Conservation (phyloP, 2,888 invertebrate species). For the Lottia scabra region DNA sequence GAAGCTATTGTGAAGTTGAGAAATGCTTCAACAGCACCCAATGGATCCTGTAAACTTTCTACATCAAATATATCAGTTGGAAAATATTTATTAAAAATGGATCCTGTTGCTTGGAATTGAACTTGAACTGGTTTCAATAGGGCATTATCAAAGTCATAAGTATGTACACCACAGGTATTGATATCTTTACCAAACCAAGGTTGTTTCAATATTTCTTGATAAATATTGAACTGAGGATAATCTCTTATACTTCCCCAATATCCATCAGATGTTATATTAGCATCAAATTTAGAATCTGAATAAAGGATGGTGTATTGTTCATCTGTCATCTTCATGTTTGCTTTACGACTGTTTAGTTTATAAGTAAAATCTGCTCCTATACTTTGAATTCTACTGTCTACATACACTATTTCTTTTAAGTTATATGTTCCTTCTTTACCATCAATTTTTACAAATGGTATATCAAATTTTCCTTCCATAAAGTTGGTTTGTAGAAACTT, state of each 20-base stretch:
- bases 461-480: conserved; percentile 5
- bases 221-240: background rate
- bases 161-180: background rate
- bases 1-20: background rate
- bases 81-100: background rate
- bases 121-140: background rate
- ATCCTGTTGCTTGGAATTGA: background rate
- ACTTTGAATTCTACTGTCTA: conserved; percentile 1
- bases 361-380: background rate
- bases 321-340: background rate
- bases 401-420: background rate
- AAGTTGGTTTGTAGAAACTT: conserved; percentile 10
- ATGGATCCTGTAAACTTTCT: background rate
- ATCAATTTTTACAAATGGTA: background rate
- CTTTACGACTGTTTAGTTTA: background rate
- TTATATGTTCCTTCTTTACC: background rate
- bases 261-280: background rate
- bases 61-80: background rate
- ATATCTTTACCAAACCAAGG: background rate
- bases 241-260: background rate
- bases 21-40: background rate
- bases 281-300: background rate
- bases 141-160: background rate
- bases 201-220: background rate
- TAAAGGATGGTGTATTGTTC: background rate